Evolutionary conservation across 1,140 invertebrate genomes (phyloP).

Genomic region (Diuraphis noxia): DNA sequence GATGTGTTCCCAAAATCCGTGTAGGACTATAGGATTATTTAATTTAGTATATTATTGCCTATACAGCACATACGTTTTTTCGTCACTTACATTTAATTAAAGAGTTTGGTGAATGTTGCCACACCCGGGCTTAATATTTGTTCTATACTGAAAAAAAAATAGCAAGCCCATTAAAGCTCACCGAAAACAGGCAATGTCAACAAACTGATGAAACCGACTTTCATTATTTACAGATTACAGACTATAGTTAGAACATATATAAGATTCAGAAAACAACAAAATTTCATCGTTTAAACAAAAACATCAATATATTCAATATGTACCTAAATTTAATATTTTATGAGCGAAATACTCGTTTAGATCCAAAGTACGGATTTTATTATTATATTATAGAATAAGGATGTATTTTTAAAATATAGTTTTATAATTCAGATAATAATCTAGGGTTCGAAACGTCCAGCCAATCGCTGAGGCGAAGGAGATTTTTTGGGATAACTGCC

Average conservation of each 20-base stretch:
- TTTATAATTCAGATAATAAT: not conserved
- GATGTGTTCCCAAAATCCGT: not conserved
- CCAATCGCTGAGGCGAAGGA: too few species aligned
- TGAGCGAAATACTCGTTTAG: not conserved
- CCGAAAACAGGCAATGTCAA: not conserved
- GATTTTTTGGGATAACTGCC: too few species aligned
- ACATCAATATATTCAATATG: not conserved
- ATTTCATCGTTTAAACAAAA: not conserved
- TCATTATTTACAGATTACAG: not conserved
- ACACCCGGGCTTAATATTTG: not conserved
- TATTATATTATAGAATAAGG: not conserved
- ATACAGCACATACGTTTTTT: not conserved
- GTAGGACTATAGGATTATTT: not conserved
- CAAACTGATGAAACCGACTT: not conserved
- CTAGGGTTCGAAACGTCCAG: too few species aligned
- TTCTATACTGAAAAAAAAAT: slow-evolving; percentile 7
- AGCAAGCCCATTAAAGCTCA: not conserved
- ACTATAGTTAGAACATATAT: not conserved
- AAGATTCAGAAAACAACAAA: not conserved
- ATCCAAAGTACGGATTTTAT: not conserved
- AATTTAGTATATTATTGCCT: not conserved
- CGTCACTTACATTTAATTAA: slow-evolving; percentile 20
- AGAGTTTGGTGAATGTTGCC: not conserved
- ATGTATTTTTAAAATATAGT: not conserved
- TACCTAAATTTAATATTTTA: too few species aligned